These are phyloP conservation scores for Drosophila funebris DNA, from an alignment of 1,140 invertebrate species.

Conservation along the genomic window DNA sequence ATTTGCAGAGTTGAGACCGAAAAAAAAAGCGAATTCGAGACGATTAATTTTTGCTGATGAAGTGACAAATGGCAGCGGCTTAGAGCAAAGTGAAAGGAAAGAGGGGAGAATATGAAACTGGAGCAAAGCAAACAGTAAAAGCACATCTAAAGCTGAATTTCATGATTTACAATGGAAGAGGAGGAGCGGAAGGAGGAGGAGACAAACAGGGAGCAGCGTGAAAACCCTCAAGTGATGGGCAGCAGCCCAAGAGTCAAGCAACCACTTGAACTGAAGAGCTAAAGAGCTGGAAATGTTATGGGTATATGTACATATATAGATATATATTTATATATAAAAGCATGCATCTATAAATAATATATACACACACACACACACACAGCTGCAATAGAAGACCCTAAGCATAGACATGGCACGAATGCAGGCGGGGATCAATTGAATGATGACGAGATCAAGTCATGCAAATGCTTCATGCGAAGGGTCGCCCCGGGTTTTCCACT, in stretches of 20 bases:
- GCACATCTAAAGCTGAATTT: slow-evolving; percentile 32
- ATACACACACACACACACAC: slow-evolving; percentile 25
- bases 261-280: slow-evolving; percentile 67
- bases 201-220: slow-evolving; percentile 26
- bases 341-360: slow-evolving; percentile 44
- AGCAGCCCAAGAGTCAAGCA: slow-evolving; percentile 63
- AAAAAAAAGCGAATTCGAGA: slow-evolving; percentile 84
- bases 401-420: slow-evolving; percentile 21
- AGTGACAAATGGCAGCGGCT: slow-evolving; percentile 71
- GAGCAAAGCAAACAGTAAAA: slow-evolving; percentile 40
- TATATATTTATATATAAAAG: slow-evolving; percentile 4
- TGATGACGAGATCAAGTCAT: slow-evolving; percentile 61
- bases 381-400: slow-evolving; percentile 34
- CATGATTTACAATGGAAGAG: slow-evolving; percentile 22
- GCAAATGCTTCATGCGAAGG: slow-evolving; percentile 62
- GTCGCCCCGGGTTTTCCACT: slow-evolving; percentile 30
- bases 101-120: slow-evolving; percentile 68
- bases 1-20: slow-evolving; percentile 61
- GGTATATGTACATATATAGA: not conserved
- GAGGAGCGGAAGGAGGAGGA: not conserved
- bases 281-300: slow-evolving; percentile 26
- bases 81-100: slow-evolving; percentile 37
- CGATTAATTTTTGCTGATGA: slow-evolving; percentile 74
- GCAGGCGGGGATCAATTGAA: slow-evolving; percentile 63
- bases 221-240: slow-evolving; percentile 67